A percentile compares a stretch with the other conserved stretches of the same genome.
Evolutionary conservation across 2,113 vertebrate species (phyloP).

Genomic region (Arenaria interpres): DNA sequence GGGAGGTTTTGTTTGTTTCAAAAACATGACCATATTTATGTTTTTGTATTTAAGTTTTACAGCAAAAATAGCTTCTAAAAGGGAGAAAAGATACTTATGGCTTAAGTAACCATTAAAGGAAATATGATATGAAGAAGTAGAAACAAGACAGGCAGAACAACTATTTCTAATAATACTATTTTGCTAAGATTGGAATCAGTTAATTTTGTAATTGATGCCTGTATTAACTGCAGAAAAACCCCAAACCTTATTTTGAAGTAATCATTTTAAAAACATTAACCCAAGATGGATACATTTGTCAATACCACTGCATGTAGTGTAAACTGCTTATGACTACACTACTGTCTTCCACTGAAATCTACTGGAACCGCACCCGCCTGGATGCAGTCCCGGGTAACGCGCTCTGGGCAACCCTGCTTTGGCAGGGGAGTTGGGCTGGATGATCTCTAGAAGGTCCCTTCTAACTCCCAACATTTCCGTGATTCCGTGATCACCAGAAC

Average conservation of each 20-base stretch:
- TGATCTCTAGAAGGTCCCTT: too few species aligned
- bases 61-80: neutral
- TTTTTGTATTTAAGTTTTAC: neutral
- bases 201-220: neutral
- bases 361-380: fast-evolving
- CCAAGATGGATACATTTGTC: neutral
- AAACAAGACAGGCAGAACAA: neutral
- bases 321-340: neutral
- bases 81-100: neutral
- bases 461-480: too few species aligned
- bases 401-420: too few species aligned
- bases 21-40: neutral
- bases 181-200: neutral
- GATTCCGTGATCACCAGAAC: neutral
- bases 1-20: neutral
- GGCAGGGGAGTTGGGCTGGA: too few species aligned
- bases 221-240: neutral
- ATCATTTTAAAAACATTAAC: neutral
- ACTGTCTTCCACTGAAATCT: neutral
- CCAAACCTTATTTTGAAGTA: neutral
- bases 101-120: neutral
- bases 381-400: too few species aligned
- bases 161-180: neutral
- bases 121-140: neutral
- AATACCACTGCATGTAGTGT: neutral